phyloP scores from a whole-genome alignment of 2,888 invertebrate species.

The Schizotus pectinicornis region DNA sequence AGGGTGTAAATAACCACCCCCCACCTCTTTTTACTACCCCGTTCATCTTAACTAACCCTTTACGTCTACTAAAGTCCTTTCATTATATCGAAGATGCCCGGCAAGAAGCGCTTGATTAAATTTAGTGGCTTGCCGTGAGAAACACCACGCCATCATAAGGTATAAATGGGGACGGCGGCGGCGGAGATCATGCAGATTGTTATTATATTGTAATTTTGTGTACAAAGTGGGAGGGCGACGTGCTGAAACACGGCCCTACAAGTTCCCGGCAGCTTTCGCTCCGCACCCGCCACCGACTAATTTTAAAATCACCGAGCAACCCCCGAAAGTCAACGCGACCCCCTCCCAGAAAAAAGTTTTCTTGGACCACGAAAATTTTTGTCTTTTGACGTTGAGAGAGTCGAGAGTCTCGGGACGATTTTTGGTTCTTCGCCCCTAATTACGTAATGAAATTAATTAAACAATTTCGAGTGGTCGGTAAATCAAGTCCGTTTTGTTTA shows the following conservation, averaged over 20 bases:
- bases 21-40: constrained; percentile 49
- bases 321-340: too few species aligned
- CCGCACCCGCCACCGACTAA: neutral
- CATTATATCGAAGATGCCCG: constrained; percentile 54
- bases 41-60: constrained; percentile 55
- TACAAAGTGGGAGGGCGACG: constrained; percentile 29
- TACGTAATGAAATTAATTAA: constrained; percentile 23
- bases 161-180: constrained; percentile 36
- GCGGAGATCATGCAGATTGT: constrained; percentile 35
- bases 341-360: too few species aligned
- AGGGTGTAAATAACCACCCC: constrained; percentile 68
- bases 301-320: neutral
- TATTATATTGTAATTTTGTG: constrained; percentile 39
- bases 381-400: constrained; percentile 3
- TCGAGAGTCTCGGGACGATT: too few species aligned
- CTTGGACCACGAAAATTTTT: too few species aligned
- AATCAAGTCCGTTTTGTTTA: constrained; percentile 15
- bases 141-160: constrained; percentile 40
- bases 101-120: constrained; percentile 43
- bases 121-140: constrained; percentile 42
- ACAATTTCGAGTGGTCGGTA: constrained; percentile 13
- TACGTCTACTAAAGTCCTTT: constrained; percentile 54
- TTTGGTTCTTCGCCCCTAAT: too few species aligned
- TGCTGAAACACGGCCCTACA: neutral
- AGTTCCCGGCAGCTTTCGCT: neutral